These are phyloP conservation scores for Andrena bucephala DNA, from an alignment of 2,888 invertebrate genomes.

Conservation along the genomic window DNA sequence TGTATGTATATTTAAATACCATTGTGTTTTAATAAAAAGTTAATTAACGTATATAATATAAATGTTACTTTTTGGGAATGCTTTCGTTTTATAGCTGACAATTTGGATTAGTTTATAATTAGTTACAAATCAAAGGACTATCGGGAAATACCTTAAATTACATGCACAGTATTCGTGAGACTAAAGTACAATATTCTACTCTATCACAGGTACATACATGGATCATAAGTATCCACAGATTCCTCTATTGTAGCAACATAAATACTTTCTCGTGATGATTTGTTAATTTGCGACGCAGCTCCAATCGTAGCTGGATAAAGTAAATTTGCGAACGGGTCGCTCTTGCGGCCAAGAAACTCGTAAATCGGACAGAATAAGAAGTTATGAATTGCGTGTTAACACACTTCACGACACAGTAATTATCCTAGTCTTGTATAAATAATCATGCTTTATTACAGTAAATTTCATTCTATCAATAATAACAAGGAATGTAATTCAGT, in stretches of 20 bases:
- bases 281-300: conserved; percentile 34
- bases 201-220: conserved; percentile 80
- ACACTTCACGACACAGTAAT: conserved; percentile 41
- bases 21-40: conserved; percentile 67
- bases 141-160: conserved; percentile 52
- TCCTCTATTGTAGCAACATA: conserved; percentile 57
- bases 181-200: conserved; percentile 76
- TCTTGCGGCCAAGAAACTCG: conserved; percentile 33
- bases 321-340: conserved; percentile 25
- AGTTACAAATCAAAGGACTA: conserved; percentile 54
- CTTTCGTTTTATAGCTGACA: conserved; percentile 29
- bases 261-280: conserved; percentile 44
- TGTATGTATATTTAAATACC: conserved; percentile 63
- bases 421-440: conserved; percentile 60
- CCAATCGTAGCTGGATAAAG: conserved; percentile 21
- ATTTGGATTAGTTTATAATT: conserved; percentile 56
- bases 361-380: conserved; percentile 46
- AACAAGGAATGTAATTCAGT: conserved; percentile 68
- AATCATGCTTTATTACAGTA: conserved; percentile 61
- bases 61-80: conserved; percentile 51
- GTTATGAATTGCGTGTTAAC: conserved; percentile 40
- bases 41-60: conserved; percentile 54
- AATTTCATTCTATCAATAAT: conserved; percentile 53
- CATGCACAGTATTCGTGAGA: conserved; percentile 55
- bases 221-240: conserved; percentile 68